These are phyloP conservation scores for Drosophila mayri DNA, from an alignment of 1,140 invertebrate genomes.

Conservation along the genomic window DNA sequence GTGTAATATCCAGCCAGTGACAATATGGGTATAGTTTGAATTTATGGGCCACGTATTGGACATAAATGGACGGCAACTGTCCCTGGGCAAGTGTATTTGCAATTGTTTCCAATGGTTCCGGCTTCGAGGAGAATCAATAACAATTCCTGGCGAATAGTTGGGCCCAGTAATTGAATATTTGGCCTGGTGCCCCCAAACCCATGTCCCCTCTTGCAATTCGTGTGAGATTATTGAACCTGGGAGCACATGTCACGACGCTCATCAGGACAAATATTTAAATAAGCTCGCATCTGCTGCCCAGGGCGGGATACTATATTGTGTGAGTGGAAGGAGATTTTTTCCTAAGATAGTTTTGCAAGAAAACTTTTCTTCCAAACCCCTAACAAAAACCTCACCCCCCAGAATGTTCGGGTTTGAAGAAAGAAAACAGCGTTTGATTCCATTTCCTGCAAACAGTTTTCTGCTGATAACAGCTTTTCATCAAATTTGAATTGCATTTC, in stretches of 20 bases:
- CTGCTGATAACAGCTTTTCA: neutral
- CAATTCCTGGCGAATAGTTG: slow-evolving; percentile 36
- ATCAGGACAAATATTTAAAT: slow-evolving; percentile 51
- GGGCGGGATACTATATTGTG: neutral
- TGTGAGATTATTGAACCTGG: slow-evolving; percentile 33
- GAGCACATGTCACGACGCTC: slow-evolving; percentile 38
- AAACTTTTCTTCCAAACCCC: slow-evolving; percentile 21
- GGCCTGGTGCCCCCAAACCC: slow-evolving; percentile 6
- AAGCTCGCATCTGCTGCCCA: slow-evolving; percentile 29
- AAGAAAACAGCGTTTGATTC: neutral
- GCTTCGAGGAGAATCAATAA: slow-evolving; percentile 44
- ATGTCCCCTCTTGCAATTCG: neutral
- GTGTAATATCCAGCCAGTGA: slow-evolving; percentile 12
- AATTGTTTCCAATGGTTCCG: slow-evolving; percentile 59
- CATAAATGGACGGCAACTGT: slow-evolving; percentile 45
- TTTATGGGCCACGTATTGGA: slow-evolving; percentile 66
- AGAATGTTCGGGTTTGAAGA: slow-evolving; percentile 7
- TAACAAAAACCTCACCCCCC: neutral
- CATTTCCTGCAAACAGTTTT: neutral
- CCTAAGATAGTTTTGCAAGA: slow-evolving; percentile 48
- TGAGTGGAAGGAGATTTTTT: slow-evolving; percentile 29
- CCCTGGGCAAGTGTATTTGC: slow-evolving; percentile 42
- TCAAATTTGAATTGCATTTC: slow-evolving; percentile 5
- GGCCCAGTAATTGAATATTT: slow-evolving; percentile 39
- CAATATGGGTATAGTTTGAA: slow-evolving; percentile 47